Percentiles rank a stretch among this genome's conserved stretches.
Evolutionary conservation across 2,888 invertebrate genomes (phyloP).

Genomic region (Nycteola revayana): DNA sequence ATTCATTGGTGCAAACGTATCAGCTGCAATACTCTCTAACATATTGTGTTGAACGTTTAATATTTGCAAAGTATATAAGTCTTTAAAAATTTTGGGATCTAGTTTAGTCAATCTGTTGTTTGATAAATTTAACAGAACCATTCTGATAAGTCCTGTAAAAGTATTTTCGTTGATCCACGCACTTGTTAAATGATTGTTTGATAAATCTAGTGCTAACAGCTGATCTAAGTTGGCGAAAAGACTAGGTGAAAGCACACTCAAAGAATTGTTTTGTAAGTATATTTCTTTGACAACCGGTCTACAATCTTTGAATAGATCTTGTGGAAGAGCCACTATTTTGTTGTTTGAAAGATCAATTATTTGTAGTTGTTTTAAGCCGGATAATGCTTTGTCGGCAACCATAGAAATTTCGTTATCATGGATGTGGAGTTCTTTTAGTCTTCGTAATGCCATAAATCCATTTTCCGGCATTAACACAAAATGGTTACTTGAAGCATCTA

Average conservation of each 20-base stretch:
- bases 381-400: slow-evolving; percentile 91
- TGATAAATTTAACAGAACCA: slow-evolving; percentile 93
- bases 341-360: slow-evolving; percentile 95
- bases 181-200: slow-evolving; percentile 92
- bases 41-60: slow-evolving; percentile 93
- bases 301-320: slow-evolving; percentile 91
- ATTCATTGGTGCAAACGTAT: slow-evolving; percentile 95
- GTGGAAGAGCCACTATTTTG: slow-evolving; percentile 93
- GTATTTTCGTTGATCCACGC: slow-evolving; percentile 93
- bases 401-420: slow-evolving; percentile 95
- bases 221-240: slow-evolving; percentile 93
- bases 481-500: slow-evolving; percentile 93
- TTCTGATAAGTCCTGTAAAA: slow-evolving; percentile 92
- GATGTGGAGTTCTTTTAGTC: slow-evolving; percentile 90
- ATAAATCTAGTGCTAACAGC: slow-evolving; percentile 90
- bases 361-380: slow-evolving; percentile 90
- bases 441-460: slow-evolving; percentile 90
- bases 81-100: slow-evolving; percentile 91
- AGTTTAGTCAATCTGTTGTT: slow-evolving; percentile 91
- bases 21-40: slow-evolving; percentile 91
- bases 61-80: slow-evolving; percentile 92
- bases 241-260: slow-evolving; percentile 91
- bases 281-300: slow-evolving; percentile 92
- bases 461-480: slow-evolving; percentile 91
- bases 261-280: slow-evolving; percentile 95